Base-by-base conservation (phyloP, 30 jellyfish, hydroid and myxozoan genomes). In the Aurelia sp. region DNA sequence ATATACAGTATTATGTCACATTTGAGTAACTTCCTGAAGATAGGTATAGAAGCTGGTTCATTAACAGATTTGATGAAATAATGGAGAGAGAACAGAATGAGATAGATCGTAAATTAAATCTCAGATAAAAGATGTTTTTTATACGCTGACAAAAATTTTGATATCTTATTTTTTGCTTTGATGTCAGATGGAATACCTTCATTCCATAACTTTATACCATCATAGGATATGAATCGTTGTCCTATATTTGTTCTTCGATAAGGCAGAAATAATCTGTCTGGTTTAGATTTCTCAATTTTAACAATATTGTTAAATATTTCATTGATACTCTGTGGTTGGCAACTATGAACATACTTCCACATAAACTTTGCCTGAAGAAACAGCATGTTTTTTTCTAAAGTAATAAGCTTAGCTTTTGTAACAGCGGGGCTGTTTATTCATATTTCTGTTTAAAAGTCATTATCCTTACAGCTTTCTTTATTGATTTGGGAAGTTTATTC, bases 201-300 rank as follows among this genome's bases (percentile, higher is more conserved):
- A 65, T 65, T 65, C 76, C 76, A 65, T 65, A 65, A 3, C 15
- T 65, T 65, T 15, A 65, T 23, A 13, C 76, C 76, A 4, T 3
- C 47, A 65, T 65, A 65, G 10, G 76, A 17, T 65, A 65, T 2
- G 17, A 65, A 65, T 8, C 76, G 76, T 65, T 65, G 76, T 33
- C 76, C 76, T 4, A 33, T 65, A 5, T 12, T 65, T 8, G 76
- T 65, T 6, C 76, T 65, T 65, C 47, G 76, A 33, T 8, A 65
- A 8, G 76, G 76, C 0, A 65, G 15, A 65, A 65, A 65, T 65
- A 65, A 5, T 13, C 15, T 19, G 18, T 65, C 50, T 6, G 10
- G 1, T 20, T 8, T 8, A 3, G 10, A 16, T 8, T 7, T 16
- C 10, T 6, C 15, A 33, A 0, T 13, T 21, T 5, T 65, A 9